Conservation (phyloP, 1,140 invertebrate genomes). For the Sminthurides bifidus region DNA sequence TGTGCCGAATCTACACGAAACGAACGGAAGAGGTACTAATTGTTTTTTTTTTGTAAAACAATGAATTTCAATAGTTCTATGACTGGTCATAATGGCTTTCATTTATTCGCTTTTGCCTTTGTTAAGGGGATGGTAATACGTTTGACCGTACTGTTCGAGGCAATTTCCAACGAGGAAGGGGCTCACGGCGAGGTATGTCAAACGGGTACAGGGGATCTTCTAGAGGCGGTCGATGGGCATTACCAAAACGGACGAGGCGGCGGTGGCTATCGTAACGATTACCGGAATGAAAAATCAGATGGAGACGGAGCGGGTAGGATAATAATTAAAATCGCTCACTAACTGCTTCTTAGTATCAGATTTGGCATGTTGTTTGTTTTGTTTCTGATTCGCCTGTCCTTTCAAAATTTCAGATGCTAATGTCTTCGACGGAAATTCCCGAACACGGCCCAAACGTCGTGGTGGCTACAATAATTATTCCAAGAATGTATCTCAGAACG, state of each 20-base stretch:
- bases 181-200: background rate
- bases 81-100: background rate
- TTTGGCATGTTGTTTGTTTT: background rate
- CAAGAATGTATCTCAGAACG: too few relatives aligned
- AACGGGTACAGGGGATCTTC: background rate
- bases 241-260: background rate
- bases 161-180: background rate
- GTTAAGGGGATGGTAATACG: constrained; percentile 5
- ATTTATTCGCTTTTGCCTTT: background rate
- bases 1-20: background rate
- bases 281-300: background rate
- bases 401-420: constrained; percentile 1
- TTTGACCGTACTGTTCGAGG: constrained; percentile 1
- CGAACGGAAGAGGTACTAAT: constrained; percentile 2
- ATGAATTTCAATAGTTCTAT: background rate
- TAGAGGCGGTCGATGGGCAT: background rate
- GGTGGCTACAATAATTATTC: too few relatives aligned
- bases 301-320: background rate
- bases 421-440: constrained; percentile 1
- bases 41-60: background rate
- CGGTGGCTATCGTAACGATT: background rate
- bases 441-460: background rate
- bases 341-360: background rate
- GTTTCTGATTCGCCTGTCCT: too few relatives aligned
- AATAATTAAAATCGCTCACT: background rate